These are phyloP conservation scores for Bergia puertoricense DNA, from an alignment of 92 coral and sea anemone genomes.

Conservation along the genomic window DNA sequence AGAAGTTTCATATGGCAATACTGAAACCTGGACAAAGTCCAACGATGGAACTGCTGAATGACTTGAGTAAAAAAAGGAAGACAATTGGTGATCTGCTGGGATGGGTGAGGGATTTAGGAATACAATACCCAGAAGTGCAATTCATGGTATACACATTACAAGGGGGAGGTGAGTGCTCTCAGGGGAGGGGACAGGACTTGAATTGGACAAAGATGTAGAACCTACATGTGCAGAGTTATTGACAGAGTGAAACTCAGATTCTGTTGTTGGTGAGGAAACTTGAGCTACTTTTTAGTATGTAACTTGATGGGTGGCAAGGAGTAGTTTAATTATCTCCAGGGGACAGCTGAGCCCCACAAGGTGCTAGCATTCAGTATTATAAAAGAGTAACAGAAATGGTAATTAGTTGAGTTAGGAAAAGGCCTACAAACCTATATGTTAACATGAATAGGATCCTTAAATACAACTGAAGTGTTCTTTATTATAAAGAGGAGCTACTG, in stretches of 20 bases:
- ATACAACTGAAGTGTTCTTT: no score
- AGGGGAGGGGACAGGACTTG: background rate
- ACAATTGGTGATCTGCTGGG: slow-evolving; percentile 67
- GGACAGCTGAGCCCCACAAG: no score
- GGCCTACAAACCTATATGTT: no score
- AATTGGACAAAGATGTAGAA: background rate
- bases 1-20: slow-evolving; percentile 65
- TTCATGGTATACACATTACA: slow-evolving; percentile 43
- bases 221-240: no score
- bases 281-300: no score
- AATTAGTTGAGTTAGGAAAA: no score
- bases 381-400: no score
- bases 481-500: no score
- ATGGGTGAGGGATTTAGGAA: slow-evolving; percentile 51
- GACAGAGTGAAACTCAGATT: background rate
- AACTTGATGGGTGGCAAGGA: no score
- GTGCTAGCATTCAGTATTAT: no score
- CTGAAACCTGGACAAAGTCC: slow-evolving; percentile 85
- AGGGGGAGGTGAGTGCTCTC: slow-evolving; percentile 40
- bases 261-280: background rate
- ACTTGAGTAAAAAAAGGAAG: slow-evolving; percentile 60
- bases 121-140: slow-evolving; percentile 51
- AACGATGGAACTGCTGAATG: slow-evolving; percentile 62
- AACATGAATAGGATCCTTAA: no score
- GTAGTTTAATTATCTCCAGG: no score